Evolutionary conservation across 2,888 invertebrate species (phyloP).

Genomic region (Yponomeuta sedellus): DNA sequence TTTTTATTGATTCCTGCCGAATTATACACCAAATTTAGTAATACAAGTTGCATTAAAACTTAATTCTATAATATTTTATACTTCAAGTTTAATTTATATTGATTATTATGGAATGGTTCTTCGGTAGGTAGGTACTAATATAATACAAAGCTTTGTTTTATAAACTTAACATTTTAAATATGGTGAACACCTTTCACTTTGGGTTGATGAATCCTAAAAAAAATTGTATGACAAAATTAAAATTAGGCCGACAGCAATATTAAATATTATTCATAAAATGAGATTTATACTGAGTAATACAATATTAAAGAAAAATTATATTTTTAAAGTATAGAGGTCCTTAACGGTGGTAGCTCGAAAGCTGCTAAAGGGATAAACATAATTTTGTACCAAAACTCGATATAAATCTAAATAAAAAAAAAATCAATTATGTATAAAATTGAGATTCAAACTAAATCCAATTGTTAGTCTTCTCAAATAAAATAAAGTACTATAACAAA

Average conservation of each 20-base stretch:
- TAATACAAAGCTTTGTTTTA: constrained; percentile 31
- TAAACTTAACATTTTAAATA: constrained; percentile 23
- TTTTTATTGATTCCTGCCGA: too few species aligned
- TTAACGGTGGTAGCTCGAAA: not conserved
- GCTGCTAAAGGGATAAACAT: not conserved
- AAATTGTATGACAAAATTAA: not conserved
- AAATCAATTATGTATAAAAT: not conserved
- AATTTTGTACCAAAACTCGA: not conserved
- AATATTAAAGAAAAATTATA: not conserved
- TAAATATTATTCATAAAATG: not conserved
- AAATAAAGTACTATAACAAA: not conserved
- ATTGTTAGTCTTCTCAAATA: not conserved
- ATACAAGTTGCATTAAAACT: not conserved
- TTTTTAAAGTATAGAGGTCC: not conserved
- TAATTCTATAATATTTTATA: not conserved
- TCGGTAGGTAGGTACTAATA: constrained; percentile 27
- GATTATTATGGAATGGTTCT: constrained; percentile 45
- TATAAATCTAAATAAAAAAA: not conserved
- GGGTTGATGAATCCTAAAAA: constrained; percentile 26
- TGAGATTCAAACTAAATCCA: not conserved
- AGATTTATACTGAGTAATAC: not conserved
- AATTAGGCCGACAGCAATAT: not conserved
- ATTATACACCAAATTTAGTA: too few species aligned
- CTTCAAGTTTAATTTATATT: not conserved
- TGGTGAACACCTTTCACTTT: constrained; percentile 50